Evolutionary conservation across 2,113 vertebrate genomes (phyloP).

Genomic region (Hystrix cristata): DNA sequence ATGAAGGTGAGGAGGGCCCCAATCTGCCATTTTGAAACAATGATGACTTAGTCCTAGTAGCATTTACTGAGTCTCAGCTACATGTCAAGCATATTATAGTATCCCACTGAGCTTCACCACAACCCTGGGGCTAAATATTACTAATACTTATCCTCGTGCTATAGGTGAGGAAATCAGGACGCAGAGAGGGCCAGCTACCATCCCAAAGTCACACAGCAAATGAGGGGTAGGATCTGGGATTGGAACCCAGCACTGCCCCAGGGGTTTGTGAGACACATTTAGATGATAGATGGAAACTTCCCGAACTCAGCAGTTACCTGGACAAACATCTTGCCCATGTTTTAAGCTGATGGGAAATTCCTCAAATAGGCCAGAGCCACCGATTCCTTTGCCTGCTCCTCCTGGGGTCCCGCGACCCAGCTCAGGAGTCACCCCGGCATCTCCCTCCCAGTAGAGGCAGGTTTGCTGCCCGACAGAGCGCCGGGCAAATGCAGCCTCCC

Average conservation of each 20-base stretch:
- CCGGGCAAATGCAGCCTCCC: not conserved
- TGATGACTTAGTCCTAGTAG: not conserved
- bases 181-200: not conserved
- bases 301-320: not conserved
- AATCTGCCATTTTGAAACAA: not conserved
- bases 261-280: not conserved
- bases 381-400: not conserved
- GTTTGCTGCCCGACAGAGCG: not conserved
- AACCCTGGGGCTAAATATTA: no score
- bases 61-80: not conserved
- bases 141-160: not conserved
- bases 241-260: not conserved
- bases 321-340: not conserved
- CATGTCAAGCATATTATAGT: not conserved
- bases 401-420: no score
- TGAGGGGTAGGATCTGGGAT: not conserved
- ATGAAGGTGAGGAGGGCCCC: not conserved
- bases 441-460: not conserved
- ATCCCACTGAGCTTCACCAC: not conserved
- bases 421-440: not conserved
- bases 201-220: conserved; percentile 32
- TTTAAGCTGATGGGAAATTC: not conserved
- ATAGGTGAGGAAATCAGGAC: not conserved
- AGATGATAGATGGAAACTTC: not conserved
- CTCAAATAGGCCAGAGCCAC: not conserved